These are phyloP conservation scores for Odontocolon sp. DNA, from an alignment of 2,888 invertebrate species.

Conservation along the genomic window DNA sequence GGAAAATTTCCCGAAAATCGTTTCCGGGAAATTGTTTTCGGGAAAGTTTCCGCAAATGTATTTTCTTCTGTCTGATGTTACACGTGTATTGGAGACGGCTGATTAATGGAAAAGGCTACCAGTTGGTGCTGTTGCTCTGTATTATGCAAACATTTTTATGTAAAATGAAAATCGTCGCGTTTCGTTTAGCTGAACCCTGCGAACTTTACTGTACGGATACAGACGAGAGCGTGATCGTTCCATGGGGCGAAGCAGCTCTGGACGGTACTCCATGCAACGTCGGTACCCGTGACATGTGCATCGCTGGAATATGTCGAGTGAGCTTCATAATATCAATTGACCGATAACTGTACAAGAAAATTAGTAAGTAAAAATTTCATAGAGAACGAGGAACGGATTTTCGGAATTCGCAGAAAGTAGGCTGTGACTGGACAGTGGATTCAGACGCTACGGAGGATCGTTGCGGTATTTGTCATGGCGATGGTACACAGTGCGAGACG, in stretches of 20 bases:
- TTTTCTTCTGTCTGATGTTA: too few species aligned
- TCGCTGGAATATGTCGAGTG: constrained; percentile 85
- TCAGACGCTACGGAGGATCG: constrained; percentile 85
- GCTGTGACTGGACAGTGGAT: constrained; percentile 86
- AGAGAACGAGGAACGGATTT: constrained; percentile 30
- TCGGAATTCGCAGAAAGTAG: constrained; percentile 82
- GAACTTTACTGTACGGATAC: constrained; percentile 85
- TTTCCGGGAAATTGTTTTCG: too few species aligned
- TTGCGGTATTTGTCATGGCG: constrained; percentile 87
- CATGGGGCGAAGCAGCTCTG: constrained; percentile 83
- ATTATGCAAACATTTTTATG: neutral
- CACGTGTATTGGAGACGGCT: too few species aligned
- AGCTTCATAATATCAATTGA: constrained; percentile 64
- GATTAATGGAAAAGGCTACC: too few species aligned
- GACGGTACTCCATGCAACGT: constrained; percentile 86
- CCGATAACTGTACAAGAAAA: constrained; percentile 5
- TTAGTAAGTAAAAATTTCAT: constrained; percentile 34
- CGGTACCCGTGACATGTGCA: constrained; percentile 85
- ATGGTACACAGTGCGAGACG: constrained; percentile 85
- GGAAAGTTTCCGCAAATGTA: too few species aligned
- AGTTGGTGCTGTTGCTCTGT: too few species aligned
- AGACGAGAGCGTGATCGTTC: constrained; percentile 83
- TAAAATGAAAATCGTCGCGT: constrained; percentile 65
- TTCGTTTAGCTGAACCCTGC: constrained; percentile 82
- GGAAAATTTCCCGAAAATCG: too few species aligned